Conservation (phyloP, 2,888 invertebrate genomes). For the Chouioia cunea region DNA sequence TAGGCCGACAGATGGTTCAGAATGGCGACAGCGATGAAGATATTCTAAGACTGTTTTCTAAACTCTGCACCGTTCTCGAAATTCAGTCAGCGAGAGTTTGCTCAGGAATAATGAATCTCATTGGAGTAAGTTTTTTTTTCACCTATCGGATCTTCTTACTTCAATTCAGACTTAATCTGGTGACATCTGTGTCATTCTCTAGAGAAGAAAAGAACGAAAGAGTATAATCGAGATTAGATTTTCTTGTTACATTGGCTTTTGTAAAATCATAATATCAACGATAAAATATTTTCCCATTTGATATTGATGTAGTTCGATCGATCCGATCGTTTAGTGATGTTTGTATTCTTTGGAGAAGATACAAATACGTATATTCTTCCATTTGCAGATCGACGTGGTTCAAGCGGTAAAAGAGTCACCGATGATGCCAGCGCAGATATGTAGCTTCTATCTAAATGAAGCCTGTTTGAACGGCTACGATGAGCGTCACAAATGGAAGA, state of each 20-base stretch:
- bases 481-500: conserved; percentile 37
- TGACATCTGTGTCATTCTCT: no score
- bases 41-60: neutral
- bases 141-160: no score
- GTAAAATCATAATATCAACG: no score
- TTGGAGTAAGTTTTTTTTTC: conserved; percentile 35
- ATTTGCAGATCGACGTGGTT: conserved; percentile 32
- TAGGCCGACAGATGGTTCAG: conserved; percentile 15
- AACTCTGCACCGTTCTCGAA: conserved; percentile 12
- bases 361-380: no score
- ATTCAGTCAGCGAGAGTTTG: conserved; percentile 37
- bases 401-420: conserved; percentile 22
- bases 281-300: no score
- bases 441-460: conserved; percentile 34
- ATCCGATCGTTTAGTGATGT: neutral
- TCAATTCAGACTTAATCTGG: no score
- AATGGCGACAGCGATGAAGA: conserved; percentile 33
- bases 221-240: no score
- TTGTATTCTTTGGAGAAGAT: neutral
- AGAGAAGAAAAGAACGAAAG: no score
- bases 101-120: conserved; percentile 30
- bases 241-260: no score
- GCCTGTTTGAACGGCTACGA: conserved; percentile 37
- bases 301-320: neutral
- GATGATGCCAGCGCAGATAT: conserved; percentile 38